Evolutionary conservation across 2,113 vertebrate species (phyloP), one percentile per base, ranked within the genome.

Genomic region (Aythya baeri): DNA sequence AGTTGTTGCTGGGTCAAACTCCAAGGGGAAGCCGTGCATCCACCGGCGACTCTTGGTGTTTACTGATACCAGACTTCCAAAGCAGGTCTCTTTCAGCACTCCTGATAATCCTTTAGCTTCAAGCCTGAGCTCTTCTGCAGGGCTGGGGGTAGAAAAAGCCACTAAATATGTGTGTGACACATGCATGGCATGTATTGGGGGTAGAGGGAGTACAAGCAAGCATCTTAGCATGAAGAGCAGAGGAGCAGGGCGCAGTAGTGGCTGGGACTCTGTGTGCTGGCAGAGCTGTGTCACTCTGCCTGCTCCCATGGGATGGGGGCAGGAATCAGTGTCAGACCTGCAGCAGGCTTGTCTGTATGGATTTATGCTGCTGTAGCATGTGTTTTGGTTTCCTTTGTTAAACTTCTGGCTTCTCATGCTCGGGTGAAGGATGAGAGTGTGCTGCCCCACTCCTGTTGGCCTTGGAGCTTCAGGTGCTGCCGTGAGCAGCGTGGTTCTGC

Each of bases 321-420:
- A 25, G 4, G 15, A 31, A 36, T 13, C 16, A 43, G 34, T 3
- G 1, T 38, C 4, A 18, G 17, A 26, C 2, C 29, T 41, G 17
- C 29, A 34, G 0, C 16, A 38, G 38, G 38, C 36, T 36, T 36
- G 36, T 36, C 38, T 13, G 0, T 0, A 0, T 43, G 58, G 32
- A 4, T 41, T 21, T 92, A 32, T 32, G 62, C 76, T 32, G 62
- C 76, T 58, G 80, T 5, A 27, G 17, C 55, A 7, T 7, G 6
- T n/a, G 3, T 32, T 17, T 14, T n/a, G 4, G 5, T 27, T 14
- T 15, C 15, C 46, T 29, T 43, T 31, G 4, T 5, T 27, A 29
- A 7, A 29, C 26, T 6, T 17, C 32, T 27, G 27, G 1, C 5
- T 17, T 57, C 27, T 25, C 3, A 0, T 15, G 34, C 34, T 15